Evolutionary conservation across 2,113 vertebrate genomes (phyloP).

Genomic region (Siniperca knerii): DNA sequence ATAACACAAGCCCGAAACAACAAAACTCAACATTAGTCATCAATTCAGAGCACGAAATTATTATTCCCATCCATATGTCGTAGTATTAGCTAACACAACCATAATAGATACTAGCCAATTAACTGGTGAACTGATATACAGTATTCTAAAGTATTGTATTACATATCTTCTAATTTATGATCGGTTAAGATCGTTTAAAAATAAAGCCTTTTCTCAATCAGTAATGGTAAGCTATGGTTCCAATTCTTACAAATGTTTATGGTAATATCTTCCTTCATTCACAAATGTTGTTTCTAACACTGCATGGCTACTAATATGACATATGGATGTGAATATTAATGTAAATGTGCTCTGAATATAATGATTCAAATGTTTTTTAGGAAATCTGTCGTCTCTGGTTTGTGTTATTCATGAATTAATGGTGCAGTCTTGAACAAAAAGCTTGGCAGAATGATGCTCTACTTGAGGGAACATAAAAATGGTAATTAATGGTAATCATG

Average conservation of each 20-base stretch:
- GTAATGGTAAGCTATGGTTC: not conserved
- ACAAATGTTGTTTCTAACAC: not conserved
- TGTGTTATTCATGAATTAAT: not conserved
- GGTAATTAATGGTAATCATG: constrained; percentile 1
- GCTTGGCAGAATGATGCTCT: not conserved
- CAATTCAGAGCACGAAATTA: not conserved
- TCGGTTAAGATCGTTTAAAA: not conserved
- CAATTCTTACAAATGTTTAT: not conserved
- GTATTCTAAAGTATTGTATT: not conserved
- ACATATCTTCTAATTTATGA: not conserved
- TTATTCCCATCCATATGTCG: too few species aligned
- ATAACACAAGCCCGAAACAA: not conserved
- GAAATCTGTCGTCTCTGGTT: constrained; percentile 1
- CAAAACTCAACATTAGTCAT: constrained; percentile 8
- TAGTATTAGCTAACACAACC: too few species aligned
- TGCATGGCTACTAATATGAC: not conserved
- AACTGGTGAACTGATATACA: not conserved
- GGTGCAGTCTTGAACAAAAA: not conserved
- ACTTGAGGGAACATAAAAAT: constrained; percentile 2
- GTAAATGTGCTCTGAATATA: not conserved
- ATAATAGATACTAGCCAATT: not conserved
- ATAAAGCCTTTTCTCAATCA: not conserved
- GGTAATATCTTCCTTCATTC: not conserved
- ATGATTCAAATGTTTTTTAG: not conserved
- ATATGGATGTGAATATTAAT: constrained; percentile 38